Evolutionary conservation across 2,888 invertebrate genomes (phyloP), one percentile per base, ranked within the genome.

Genomic region (Synergus umbraculus): DNA sequence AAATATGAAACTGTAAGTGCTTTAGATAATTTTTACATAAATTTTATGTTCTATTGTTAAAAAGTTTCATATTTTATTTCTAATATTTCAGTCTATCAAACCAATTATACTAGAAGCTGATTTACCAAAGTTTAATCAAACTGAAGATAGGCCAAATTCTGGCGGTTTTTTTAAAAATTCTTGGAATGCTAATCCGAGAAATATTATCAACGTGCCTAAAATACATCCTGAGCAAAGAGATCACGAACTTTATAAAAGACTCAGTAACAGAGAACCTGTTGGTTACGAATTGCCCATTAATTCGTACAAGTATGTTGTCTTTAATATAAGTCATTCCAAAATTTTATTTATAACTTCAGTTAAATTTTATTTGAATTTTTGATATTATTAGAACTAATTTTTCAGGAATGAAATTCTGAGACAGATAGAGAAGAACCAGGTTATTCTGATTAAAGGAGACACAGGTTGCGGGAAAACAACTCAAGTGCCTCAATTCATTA

Each of bases 401-500:
- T 88, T 78, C 81, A 93, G 94, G 81, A 87, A 93, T 37, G 83
- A 92, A 84, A 95, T 96, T 86, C 91, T 94, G 7, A 87, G 94
- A 15, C 89, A 93, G 0, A 84, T 96, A 1, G 87, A 92, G 13
- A 85, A 92, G 0, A 93, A 94, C 82, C 93, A 93, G 46, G 94
- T 95, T 0, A 82, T 94, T 0, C 93, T 96, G 2, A 92, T 96
- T 66, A 94, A 95, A 80, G 96, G 96, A 0, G 95, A 95, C 80
- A 95, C 96, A 0, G 96, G 96, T 0, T 96, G 96, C 89, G 96
- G 96, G 0, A 96, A 96, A 89, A 96, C 96, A 41, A 96, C 95
- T 0, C 94, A 96, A 77, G 94, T 95, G 9, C 96, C 96, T 0
- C 95, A 95, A 64, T 94, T 93, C 85, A 93, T 95, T 64, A 86